phyloP scores from a whole-genome alignment of 2,113 vertebrate genomes.

The Leucoraja erinaceus region DNA sequence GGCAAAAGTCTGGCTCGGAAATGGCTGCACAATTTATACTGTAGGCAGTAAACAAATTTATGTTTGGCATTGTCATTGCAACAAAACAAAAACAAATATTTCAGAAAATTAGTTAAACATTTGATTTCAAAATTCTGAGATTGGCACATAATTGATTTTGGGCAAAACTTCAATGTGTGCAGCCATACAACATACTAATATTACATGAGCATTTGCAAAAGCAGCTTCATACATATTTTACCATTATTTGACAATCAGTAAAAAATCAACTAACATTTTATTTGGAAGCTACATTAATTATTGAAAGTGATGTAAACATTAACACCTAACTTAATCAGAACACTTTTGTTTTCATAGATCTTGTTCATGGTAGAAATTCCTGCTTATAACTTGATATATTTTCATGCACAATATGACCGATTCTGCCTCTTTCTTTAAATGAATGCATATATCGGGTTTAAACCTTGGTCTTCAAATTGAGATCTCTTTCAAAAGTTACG shows the following conservation, averaged over 20 bases:
- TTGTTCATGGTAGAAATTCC: background rate
- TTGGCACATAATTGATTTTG: background rate
- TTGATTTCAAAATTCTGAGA: too few relatives aligned
- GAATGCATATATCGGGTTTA: background rate
- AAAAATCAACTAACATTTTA: background rate
- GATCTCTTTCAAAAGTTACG: background rate
- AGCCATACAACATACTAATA: background rate
- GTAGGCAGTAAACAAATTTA: background rate
- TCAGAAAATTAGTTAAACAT: too few relatives aligned
- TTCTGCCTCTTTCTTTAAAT: background rate
- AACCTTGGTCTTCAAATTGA: background rate
- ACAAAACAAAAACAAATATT: background rate
- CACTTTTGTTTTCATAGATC: background rate
- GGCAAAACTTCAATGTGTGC: background rate
- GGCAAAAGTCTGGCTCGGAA: background rate
- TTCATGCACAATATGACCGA: background rate
- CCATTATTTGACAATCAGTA: background rate
- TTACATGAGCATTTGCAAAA: background rate
- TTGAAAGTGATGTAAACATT: background rate
- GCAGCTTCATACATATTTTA: background rate
- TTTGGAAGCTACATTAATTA: background rate
- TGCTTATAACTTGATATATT: background rate
- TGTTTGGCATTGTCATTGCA: background rate
- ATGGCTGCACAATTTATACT: background rate
- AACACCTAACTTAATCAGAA: background rate